Evolutionary conservation across 1,140 invertebrate species (phyloP), one percentile per base, ranked within the genome.

Genomic region (Bombus huntii): DNA sequence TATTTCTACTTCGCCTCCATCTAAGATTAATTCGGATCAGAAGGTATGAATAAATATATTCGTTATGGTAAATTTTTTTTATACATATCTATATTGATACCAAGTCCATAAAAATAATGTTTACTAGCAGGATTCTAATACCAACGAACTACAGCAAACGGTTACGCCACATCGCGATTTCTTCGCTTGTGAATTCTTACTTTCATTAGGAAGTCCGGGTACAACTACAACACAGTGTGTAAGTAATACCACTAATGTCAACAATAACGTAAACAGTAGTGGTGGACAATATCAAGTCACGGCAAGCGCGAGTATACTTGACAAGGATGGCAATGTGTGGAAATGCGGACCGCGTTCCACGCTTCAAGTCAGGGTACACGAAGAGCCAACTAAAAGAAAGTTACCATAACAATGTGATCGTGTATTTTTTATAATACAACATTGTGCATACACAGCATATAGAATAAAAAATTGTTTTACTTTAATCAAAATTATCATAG

Each of bases 121-220:
- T 82, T 84, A 15, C 75, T 88, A 85, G 28, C 74, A 95, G 93
- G 92, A 93, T 84, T 87, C 90, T 62, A 96, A 96, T 81, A 94
- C 94, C 1, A 96, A 96, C 3, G 96, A 96, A 42, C 91, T 97
- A 59, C 96, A 96, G 66, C 97, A 97, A 92, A 97, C 96, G 2
- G 97, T 97, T 0, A 96, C 96, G 73, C 97, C 97, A 34, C 97
- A 98, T 92, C 96, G 97, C 44, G 97, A 98, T 89, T 98, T 98
- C 91, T 98, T 98, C 89, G 97, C 97, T 5, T 97, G 97, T 28
- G 97, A 97, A 91, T 98, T 98, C 94, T 93, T 98, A 6, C 93
- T 98, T 44, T 96, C 96, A 0, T 92, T 96, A 31, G 91, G 92
- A 31, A 93, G 83, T 66, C 82, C 91, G 12, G 70, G 79, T 3